These are phyloP conservation scores for Pelobates fuscus DNA, from an alignment of 2,113 vertebrate species.

Conservation along the genomic window DNA sequence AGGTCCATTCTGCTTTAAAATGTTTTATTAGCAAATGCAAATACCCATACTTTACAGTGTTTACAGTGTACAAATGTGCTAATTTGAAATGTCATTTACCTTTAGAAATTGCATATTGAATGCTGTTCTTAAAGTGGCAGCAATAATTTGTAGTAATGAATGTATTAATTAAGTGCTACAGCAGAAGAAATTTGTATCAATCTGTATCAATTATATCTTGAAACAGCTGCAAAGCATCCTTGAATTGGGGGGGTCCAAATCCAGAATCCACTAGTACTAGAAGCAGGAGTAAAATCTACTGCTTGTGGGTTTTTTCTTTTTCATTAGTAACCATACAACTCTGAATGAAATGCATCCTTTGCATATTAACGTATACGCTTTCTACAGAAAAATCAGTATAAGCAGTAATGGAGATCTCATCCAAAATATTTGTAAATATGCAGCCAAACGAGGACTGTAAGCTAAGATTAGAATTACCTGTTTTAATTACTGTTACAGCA, in stretches of 20 bases:
- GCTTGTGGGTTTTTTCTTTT: too few species aligned
- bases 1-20: constrained; percentile 25
- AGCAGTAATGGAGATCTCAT: too few species aligned
- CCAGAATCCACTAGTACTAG: neutral
- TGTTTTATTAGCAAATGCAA: constrained; percentile 50
- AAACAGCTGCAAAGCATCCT: constrained; percentile 14
- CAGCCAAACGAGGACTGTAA: too few species aligned
- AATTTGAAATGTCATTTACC: constrained; percentile 39
- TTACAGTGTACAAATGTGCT: constrained; percentile 42
- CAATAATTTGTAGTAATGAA: constrained; percentile 19
- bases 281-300: constrained; percentile 1
- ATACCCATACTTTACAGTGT: constrained; percentile 45
- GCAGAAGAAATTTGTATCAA: neutral
- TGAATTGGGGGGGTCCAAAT: neutral
- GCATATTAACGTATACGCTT: too few species aligned
- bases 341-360: too few species aligned
- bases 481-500: too few species aligned
- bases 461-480: too few species aligned
- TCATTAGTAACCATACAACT: too few species aligned
- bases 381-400: too few species aligned
- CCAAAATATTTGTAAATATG: too few species aligned
- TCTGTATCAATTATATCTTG: constrained; percentile 10
- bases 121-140: constrained; percentile 18
- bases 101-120: constrained; percentile 46
- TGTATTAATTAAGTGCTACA: constrained; percentile 15